Percentiles rank a stretch among this genome's conserved stretches.
phyloP scores from a whole-genome alignment of 1,140 invertebrate genomes.

The Pogonus chalceus region DNA sequence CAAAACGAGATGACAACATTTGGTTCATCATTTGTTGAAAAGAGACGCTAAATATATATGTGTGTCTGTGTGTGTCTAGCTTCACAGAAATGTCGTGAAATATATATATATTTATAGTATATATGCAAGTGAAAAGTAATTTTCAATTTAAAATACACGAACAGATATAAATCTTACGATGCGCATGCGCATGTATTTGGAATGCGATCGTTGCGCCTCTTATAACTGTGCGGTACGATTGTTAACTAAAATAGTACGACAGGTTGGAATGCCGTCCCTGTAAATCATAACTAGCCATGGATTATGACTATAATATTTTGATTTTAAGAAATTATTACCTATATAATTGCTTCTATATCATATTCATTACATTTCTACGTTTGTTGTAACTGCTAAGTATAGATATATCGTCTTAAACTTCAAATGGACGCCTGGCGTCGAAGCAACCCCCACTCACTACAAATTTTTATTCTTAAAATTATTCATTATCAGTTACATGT shows the following conservation, averaged over 20 bases:
- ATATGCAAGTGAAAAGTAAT: slow-evolving; percentile 1
- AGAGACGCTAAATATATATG: background rate
- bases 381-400: too few relatives aligned
- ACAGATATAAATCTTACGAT: background rate
- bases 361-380: too few relatives aligned
- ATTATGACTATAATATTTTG: too few relatives aligned
- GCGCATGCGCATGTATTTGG: background rate
- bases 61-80: background rate
- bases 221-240: background rate
- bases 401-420: too few relatives aligned
- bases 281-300: too few relatives aligned
- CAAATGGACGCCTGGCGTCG: too few relatives aligned
- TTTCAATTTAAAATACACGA: slow-evolving; percentile 6
- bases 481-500: too few relatives aligned
- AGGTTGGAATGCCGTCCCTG: background rate
- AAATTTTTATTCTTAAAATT: too few relatives aligned
- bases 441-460: too few relatives aligned
- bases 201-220: background rate
- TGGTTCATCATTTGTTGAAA: too few relatives aligned
- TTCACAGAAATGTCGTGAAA: background rate
- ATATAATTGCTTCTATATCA: too few relatives aligned
- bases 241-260: slow-evolving; percentile 2
- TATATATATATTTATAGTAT: slow-evolving; percentile 8
- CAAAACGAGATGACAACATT: background rate
- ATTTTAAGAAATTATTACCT: too few relatives aligned